Percentiles rank a stretch among this genome's conserved stretches.
phyloP scores from a whole-genome alignment of 2,113 vertebrate genomes.

The Fulmarus glacialis region DNA sequence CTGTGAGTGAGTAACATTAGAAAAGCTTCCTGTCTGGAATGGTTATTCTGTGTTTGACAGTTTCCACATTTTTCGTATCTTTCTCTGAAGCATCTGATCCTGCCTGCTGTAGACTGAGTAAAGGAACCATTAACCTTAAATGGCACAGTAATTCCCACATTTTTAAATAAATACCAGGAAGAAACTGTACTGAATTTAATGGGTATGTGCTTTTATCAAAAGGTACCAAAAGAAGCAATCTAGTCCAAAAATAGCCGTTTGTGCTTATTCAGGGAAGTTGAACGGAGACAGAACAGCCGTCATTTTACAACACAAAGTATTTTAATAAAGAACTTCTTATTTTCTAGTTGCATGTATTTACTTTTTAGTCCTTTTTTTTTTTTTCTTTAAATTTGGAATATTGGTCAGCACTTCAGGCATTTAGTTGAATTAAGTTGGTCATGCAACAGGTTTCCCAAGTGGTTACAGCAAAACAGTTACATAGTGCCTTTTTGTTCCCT shows the following conservation, averaged over 20 bases:
- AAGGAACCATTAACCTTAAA: not conserved
- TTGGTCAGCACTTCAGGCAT: not conserved
- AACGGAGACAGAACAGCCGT: not conserved
- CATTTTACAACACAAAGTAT: not conserved
- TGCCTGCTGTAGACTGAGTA: not conserved
- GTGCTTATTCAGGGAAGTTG: not conserved
- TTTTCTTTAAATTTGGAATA: not conserved
- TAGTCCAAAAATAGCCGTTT: not conserved
- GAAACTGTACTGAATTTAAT: not conserved
- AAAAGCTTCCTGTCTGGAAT: not conserved
- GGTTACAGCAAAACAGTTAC: not conserved
- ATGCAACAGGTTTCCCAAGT: not conserved
- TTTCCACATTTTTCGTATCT: not conserved
- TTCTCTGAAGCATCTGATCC: not conserved
- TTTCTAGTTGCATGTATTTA: not conserved
- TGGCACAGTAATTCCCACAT: not conserved
- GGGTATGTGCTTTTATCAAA: not conserved
- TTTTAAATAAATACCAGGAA: not conserved
- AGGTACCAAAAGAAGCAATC: not conserved
- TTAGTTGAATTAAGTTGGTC: not conserved
- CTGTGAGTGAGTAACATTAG: accelerated
- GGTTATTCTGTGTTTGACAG: not conserved
- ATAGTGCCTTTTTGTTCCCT: not conserved
- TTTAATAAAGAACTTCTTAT: not conserved
- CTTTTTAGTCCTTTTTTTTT: not conserved